A percentile compares a stretch with the other conserved stretches of the same genome.
These are phyloP conservation scores for Pterois miles DNA, from an alignment of 2,797 vertebrate species.

Conservation along the genomic window DNA sequence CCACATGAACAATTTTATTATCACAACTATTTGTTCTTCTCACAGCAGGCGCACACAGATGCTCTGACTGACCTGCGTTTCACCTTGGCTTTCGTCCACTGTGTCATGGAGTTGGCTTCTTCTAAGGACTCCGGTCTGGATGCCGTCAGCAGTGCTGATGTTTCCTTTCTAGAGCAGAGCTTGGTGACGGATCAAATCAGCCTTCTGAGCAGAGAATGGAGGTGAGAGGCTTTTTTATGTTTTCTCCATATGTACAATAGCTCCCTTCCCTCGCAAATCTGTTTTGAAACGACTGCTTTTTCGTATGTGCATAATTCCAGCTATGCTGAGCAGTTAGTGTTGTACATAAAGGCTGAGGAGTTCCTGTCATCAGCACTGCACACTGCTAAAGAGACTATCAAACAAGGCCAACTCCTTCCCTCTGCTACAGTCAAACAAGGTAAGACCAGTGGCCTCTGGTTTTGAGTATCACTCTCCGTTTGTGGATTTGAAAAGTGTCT, in stretches of 20 bases:
- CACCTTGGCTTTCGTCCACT: slow-evolving; percentile 91
- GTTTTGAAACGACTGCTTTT: not conserved
- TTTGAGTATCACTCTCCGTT: not conserved
- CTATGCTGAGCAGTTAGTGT: slow-evolving; percentile 93
- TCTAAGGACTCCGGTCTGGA: slow-evolving; percentile 85
- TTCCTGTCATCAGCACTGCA: slow-evolving; percentile 90
- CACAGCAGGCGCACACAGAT: slow-evolving; percentile 92
- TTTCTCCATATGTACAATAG: not conserved
- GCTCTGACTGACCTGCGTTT: slow-evolving; percentile 90
- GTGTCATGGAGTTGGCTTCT: slow-evolving; percentile 91
- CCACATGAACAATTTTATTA: not conserved
- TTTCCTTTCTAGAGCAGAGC: slow-evolving; percentile 92
- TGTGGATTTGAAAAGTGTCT: not conserved
- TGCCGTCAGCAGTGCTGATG: slow-evolving; percentile 68
- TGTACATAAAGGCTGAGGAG: slow-evolving; percentile 96
- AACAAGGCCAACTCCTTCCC: slow-evolving; percentile 88
- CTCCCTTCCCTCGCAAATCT: not conserved
- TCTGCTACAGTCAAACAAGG: slow-evolving; percentile 94
- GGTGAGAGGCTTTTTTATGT: slow-evolving; percentile 76
- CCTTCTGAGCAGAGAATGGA: slow-evolving; percentile 95
- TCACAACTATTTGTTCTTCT: slow-evolving; percentile 18
- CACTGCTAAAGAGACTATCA: slow-evolving; percentile 91
- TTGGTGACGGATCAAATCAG: slow-evolving; percentile 97
- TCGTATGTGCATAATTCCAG: slow-evolving; percentile 72
- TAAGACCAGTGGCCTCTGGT: slow-evolving; percentile 61